Conservation (phyloP, 2,113 vertebrate species). For the Chloropsis hardwickii region DNA sequence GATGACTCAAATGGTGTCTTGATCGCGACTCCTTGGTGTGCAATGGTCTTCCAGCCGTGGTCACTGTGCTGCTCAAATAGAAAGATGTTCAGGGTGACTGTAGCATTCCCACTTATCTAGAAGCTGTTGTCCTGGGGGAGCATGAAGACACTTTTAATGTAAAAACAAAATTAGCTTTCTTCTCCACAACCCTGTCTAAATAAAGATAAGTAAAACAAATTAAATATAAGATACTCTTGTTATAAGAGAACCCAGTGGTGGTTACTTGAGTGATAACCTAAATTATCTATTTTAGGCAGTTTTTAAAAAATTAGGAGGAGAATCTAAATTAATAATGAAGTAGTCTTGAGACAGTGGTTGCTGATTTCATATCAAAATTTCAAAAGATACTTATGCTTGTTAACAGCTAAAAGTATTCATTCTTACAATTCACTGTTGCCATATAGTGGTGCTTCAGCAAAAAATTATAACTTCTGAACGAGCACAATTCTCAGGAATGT, state of each 20-base stretch:
- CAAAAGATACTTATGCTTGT: not conserved
- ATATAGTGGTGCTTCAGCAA: not conserved
- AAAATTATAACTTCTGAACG: not conserved
- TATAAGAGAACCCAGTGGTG: not conserved
- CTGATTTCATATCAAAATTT: not conserved
- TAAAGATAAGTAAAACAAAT: not conserved
- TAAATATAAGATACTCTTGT: not conserved
- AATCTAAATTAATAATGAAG: not conserved
- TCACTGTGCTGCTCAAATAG: not conserved
- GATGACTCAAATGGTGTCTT: accelerated
- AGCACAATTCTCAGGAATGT: not conserved
- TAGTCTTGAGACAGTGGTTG: not conserved
- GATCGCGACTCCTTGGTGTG: accelerated
- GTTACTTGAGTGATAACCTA: not conserved
- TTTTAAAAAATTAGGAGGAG: not conserved
- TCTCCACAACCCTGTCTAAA: not conserved
- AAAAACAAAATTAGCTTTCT: not conserved
- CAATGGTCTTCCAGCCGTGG: accelerated
- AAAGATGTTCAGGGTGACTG: accelerated
- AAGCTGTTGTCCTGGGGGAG: not conserved
- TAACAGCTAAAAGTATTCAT: not conserved
- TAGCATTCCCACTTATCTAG: not conserved
- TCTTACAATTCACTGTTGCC: not conserved
- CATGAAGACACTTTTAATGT: not conserved
- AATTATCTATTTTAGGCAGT: not conserved